Conservation (phyloP, 1,140 invertebrate genomes). For the Eufriesea mexicana region DNA sequence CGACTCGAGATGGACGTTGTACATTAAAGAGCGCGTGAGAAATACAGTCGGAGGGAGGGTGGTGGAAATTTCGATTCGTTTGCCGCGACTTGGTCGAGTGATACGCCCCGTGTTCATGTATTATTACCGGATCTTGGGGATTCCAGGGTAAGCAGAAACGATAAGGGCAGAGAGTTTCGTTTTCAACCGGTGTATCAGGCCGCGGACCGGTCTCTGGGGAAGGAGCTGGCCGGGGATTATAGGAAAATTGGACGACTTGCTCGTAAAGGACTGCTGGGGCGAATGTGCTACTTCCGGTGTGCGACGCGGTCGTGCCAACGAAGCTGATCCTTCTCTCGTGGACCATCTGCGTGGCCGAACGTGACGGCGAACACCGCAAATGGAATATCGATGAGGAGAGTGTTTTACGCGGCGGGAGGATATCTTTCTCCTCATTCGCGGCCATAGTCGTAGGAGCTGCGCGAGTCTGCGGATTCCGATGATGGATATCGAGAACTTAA, state of each 20-base stretch:
- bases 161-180: slow-evolving; percentile 25
- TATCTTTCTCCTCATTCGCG: slow-evolving; percentile 3
- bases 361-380: slow-evolving; percentile 54
- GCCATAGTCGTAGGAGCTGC: neutral
- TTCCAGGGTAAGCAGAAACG: slow-evolving; percentile 3
- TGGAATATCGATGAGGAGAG: slow-evolving; percentile 63
- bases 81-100: neutral
- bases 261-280: slow-evolving; percentile 12
- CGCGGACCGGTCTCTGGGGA: slow-evolving; percentile 3
- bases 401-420: slow-evolving; percentile 39
- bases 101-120: slow-evolving; percentile 7
- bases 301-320: slow-evolving; percentile 31
- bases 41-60: neutral
- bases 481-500: neutral
- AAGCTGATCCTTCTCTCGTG: slow-evolving; percentile 14
- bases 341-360: slow-evolving; percentile 20
- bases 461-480: neutral
- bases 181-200: neutral
- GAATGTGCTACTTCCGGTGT: slow-evolving; percentile 41
- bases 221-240: slow-evolving; percentile 61
- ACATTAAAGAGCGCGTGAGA: slow-evolving; percentile 1
- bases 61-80: slow-evolving; percentile 41
- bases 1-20: neutral
- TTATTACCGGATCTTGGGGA: slow-evolving; percentile 22
- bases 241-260: slow-evolving; percentile 65